Evolutionary conservation across 2,113 vertebrate species (phyloP).

Genomic region (Callionymus lyra): DNA sequence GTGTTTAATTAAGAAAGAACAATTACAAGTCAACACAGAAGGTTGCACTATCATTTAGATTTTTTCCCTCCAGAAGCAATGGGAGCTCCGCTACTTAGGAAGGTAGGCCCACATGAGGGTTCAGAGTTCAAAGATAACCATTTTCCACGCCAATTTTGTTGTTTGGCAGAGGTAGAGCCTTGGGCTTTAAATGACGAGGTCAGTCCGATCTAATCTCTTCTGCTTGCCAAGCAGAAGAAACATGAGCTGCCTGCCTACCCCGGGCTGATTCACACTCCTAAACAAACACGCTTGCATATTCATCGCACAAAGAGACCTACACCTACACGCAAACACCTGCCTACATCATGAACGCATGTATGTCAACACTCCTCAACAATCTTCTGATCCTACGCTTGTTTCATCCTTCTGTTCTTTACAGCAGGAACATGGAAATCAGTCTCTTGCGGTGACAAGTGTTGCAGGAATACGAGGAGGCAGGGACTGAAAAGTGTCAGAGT

Average conservation of each 20-base stretch:
- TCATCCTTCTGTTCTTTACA: too few relatives aligned
- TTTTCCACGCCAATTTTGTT: conserved; percentile 10
- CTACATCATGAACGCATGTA: too few relatives aligned
- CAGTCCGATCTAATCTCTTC: conserved; percentile 33
- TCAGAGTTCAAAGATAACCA: conserved; percentile 13
- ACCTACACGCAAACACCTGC: too few relatives aligned
- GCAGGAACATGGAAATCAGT: conserved; percentile 6
- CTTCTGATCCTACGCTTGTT: too few relatives aligned
- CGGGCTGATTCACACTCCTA: conserved; percentile 42
- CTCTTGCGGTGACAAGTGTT: too few relatives aligned
- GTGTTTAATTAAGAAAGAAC: too few relatives aligned
- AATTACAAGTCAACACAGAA: too few relatives aligned
- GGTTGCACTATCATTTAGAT: too few relatives aligned
- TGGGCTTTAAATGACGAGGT: conserved; percentile 30
- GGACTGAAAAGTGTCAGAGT: conserved; percentile 13
- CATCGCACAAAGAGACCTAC: conserved; percentile 14
- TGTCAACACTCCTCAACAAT: too few relatives aligned
- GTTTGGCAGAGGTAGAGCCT: conserved; percentile 27
- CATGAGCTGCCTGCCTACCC: conserved; percentile 44
- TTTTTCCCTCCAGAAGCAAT: too few relatives aligned
- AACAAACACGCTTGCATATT: conserved; percentile 12
- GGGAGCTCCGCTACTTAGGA: too few relatives aligned
- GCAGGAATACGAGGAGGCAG: background rate
- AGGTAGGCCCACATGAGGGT: conserved; percentile 1
- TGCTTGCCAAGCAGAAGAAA: conserved; percentile 45